phyloP scores from a whole-genome alignment of 1,140 invertebrate species.

The Cardiocondyla obscurior region DNA sequence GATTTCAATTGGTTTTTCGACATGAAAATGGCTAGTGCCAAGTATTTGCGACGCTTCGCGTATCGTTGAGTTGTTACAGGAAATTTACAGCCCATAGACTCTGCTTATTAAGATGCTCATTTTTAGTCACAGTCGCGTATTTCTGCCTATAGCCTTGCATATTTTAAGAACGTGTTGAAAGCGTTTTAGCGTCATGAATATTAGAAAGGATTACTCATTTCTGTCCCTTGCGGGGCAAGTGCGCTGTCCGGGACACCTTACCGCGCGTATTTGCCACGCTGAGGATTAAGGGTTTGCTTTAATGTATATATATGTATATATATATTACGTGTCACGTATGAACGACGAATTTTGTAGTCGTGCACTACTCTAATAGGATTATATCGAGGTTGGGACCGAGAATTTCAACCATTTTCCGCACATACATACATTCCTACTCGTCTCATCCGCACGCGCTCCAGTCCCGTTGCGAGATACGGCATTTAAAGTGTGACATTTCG shows the following conservation, averaged over 20 bases:
- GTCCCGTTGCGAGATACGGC: neutral
- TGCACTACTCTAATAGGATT: constrained; percentile 38
- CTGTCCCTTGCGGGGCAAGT: neutral
- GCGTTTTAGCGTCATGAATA: neutral
- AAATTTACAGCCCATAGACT: neutral
- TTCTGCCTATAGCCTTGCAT: constrained; percentile 11
- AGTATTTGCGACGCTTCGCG: neutral
- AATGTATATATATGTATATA: neutral
- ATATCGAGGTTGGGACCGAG: neutral
- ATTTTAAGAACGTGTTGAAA: constrained; percentile 12
- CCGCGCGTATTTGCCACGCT: neutral
- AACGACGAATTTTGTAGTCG: constrained; percentile 28
- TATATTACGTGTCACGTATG: neutral
- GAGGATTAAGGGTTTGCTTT: constrained; percentile 19
- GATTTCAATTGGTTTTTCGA: neutral
- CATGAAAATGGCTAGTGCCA: neutral
- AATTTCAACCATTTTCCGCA: constrained; percentile 21
- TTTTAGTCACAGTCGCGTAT: constrained; percentile 18
- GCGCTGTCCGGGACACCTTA: neutral
- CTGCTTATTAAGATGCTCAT: neutral
- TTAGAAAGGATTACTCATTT: constrained; percentile 17
- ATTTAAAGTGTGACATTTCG: constrained; percentile 8
- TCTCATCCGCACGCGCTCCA: neutral
- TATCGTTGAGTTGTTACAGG: too few species aligned
- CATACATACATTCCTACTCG: neutral